These are phyloP conservation scores for Aphodius sticticus DNA, from an alignment of 2,888 invertebrate genomes.

Conservation along the genomic window DNA sequence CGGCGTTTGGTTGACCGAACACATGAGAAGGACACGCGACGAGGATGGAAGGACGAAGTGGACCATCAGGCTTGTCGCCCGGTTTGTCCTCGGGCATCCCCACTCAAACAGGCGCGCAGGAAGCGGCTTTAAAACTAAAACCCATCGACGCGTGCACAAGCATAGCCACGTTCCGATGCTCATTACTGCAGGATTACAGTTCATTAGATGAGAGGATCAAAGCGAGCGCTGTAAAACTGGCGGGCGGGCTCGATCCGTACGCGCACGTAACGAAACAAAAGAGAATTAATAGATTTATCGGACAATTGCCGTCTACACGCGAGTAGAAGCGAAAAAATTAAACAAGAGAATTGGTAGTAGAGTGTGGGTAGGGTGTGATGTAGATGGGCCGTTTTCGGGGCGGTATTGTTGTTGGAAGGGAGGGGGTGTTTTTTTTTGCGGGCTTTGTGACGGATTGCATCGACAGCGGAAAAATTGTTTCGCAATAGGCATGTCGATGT, in stretches of 20 bases:
- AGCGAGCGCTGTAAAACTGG: conserved; percentile 30
- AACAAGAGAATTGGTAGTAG: not conserved
- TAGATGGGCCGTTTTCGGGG: not conserved
- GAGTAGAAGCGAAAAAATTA: not conserved
- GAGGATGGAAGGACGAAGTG: conserved; percentile 6
- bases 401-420: not conserved
- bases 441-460: not conserved
- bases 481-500: not conserved
- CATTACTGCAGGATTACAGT: conserved; percentile 59
- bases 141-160: conserved; percentile 44
- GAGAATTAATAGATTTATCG: conserved; percentile 26
- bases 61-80: conserved; percentile 15
- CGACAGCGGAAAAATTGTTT: conserved; percentile 4
- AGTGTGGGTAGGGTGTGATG: not conserved
- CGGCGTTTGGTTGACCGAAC: conserved; percentile 36
- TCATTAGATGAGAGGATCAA: conserved; percentile 58
- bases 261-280: conserved; percentile 6
- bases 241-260: conserved; percentile 21
- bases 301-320: not conserved
- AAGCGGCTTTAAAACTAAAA: conserved; percentile 44
- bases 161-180: conserved; percentile 44
- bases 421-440: not conserved
- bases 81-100: conserved; percentile 1
- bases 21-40: conserved; percentile 37
- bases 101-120: conserved; percentile 21